Conservation (phyloP, 37 sponge, comb jelly and placozoan species). For the Oopsacas minuta region DNA sequence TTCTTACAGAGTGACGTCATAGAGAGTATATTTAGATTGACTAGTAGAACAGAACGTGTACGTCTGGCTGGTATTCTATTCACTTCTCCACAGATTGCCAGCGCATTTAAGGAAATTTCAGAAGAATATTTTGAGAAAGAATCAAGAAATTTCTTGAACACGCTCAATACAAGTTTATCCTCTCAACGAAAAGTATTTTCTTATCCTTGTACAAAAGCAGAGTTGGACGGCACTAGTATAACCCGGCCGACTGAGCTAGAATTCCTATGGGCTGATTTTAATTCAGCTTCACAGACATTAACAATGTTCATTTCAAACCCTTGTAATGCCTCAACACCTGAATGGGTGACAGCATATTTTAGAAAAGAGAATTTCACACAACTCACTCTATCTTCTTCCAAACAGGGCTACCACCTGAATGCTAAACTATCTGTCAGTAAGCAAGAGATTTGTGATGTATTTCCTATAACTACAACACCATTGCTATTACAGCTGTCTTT, state of each 20-base stretch:
- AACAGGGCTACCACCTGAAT: background rate
- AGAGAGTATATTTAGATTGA: background rate
- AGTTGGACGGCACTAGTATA: background rate
- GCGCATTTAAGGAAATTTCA: slow-evolving; percentile 1
- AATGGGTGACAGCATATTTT: background rate
- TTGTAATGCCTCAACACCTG: background rate
- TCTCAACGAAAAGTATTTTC: background rate
- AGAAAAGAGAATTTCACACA: background rate
- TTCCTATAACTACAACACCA: background rate
- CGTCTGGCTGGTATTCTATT: background rate
- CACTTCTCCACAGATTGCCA: background rate
- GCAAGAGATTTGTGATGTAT: background rate
- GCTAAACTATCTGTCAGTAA: background rate
- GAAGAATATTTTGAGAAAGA: background rate
- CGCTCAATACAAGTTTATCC: background rate
- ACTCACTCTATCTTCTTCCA: background rate
- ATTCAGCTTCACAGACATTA: background rate
- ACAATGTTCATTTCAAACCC: background rate
- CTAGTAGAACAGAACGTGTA: background rate
- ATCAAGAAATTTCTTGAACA: background rate
- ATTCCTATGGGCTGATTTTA: slow-evolving; percentile 6
- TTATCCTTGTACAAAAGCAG: background rate
- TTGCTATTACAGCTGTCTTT: background rate
- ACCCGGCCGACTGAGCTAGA: background rate
- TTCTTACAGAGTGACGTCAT: slow-evolving; percentile 15